Evolutionary conservation across 2,888 invertebrate species (phyloP), one percentile per base, ranked within the genome.

Genomic region (Cotesia congregata): DNA sequence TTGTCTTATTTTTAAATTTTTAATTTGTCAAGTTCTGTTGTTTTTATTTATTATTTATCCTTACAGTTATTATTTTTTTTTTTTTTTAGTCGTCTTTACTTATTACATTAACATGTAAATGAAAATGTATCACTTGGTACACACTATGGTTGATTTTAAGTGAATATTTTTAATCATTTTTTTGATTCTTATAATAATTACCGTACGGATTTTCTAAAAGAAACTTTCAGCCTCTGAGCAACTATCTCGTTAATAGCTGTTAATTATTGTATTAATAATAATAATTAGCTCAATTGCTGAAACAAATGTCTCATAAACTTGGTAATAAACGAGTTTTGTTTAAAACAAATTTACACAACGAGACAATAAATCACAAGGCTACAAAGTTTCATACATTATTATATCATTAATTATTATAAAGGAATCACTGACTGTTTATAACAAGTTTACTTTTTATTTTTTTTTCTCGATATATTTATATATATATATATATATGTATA

Each of bases 401-500:
- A 30, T 30, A 4, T 30, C 30, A 30, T 30, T 62, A 60, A 68
- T 77, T 79, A 77, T 84, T 84, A 86, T 84, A 84, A 83, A 85
- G 85, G 83, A 85, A 83, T 85, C 85, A 83, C 83, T 84, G 84
- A 85, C 83, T 83, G 81, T 82, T 50, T 82, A 84, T 85, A 86
- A 86, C 84, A 85, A 84, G 80, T 86, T 85, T 83, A 83, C 83
- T 83, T 72, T 71, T 30, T 30, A 30, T 30, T 30, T 30, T 30
- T 30, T 30, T 60, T 75, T 64, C 70, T 74, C 69, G 40, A 20
- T 67, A 69, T 39, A 60, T 74, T 73, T 50, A 64, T 67, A 60
- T 74, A n/a, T n/a, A n/a, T n/a, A n/a, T n/a, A n/a, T n/a, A n/a
- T n/a, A n/a, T n/a, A n/a, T n/a, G n/a, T n/a, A n/a, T n/a, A n/a